phyloP scores from a whole-genome alignment of 2,888 invertebrate species.

The Pseudococcus longispinus region DNA sequence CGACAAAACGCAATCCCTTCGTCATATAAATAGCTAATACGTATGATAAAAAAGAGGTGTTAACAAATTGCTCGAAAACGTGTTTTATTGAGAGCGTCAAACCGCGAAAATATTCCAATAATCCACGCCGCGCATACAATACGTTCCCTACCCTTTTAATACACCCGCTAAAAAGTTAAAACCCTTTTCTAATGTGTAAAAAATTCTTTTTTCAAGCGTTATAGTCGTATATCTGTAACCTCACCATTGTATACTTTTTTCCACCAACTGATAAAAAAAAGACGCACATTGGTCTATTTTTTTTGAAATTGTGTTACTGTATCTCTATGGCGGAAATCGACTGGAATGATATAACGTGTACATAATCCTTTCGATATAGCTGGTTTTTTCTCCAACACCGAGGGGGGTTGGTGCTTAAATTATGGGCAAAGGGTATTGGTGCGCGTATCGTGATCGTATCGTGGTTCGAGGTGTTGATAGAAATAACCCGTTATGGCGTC shows the following conservation, averaged over 20 bases:
- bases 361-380: constrained; percentile 17
- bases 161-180: constrained; percentile 31
- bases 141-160: constrained; percentile 3
- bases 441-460: neutral
- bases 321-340: constrained; percentile 33
- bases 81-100: constrained; percentile 32
- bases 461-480: neutral
- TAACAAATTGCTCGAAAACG: constrained; percentile 16
- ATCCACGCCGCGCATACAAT: constrained; percentile 13
- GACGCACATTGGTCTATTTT: neutral
- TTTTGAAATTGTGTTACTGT: constrained; percentile 23
- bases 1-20: neutral
- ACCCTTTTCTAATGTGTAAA: constrained; percentile 12
- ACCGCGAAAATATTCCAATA: constrained; percentile 35
- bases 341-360: constrained; percentile 17
- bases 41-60: constrained; percentile 27
- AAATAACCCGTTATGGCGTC: constrained; percentile 35
- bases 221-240: neutral
- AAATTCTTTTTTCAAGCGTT: constrained; percentile 7
- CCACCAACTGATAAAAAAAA: constrained; percentile 15
- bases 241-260: constrained; percentile 32
- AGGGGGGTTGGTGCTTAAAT: neutral
- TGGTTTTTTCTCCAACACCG: neutral
- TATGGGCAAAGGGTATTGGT: neutral
- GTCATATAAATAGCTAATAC: constrained; percentile 35